phyloP scores from a whole-genome alignment of 2,797 vertebrate species.

The Aselliscus stoliczkanus region DNA sequence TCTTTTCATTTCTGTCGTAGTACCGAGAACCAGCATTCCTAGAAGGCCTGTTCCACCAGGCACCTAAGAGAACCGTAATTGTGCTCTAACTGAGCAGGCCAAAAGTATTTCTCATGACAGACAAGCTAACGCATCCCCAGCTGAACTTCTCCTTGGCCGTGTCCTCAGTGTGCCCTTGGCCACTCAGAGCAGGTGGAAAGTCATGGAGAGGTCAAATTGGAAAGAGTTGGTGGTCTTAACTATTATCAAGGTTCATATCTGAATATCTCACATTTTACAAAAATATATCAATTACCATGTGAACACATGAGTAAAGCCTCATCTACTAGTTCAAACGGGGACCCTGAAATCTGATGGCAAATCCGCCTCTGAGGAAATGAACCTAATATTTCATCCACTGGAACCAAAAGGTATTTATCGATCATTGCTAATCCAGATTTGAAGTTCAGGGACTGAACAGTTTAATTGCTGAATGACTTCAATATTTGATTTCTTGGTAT shows the following conservation, averaged over 20 bases:
- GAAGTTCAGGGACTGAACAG: background rate
- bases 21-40: background rate
- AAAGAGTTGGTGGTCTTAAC: background rate
- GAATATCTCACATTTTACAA: background rate
- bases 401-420: background rate
- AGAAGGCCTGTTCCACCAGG: background rate
- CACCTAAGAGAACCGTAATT: background rate
- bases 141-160: too few species aligned
- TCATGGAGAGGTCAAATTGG: background rate
- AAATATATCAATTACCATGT: too few species aligned
- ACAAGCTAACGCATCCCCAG: background rate
- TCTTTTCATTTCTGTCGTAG: rapidly evolving
- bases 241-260: background rate
- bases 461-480: rapidly evolving
- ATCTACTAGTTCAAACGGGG: background rate
- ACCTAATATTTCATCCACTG: background rate
- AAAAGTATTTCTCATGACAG: background rate
- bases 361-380: too few species aligned
- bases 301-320: too few species aligned
- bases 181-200: rapidly evolving
- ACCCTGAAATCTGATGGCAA: too few species aligned
- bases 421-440: background rate
- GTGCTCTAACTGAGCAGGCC: background rate
- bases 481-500: background rate
- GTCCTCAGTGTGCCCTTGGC: too few species aligned